These are phyloP conservation scores for Endotricha flammealis DNA, from an alignment of 2,888 invertebrate species.

Conservation along the genomic window DNA sequence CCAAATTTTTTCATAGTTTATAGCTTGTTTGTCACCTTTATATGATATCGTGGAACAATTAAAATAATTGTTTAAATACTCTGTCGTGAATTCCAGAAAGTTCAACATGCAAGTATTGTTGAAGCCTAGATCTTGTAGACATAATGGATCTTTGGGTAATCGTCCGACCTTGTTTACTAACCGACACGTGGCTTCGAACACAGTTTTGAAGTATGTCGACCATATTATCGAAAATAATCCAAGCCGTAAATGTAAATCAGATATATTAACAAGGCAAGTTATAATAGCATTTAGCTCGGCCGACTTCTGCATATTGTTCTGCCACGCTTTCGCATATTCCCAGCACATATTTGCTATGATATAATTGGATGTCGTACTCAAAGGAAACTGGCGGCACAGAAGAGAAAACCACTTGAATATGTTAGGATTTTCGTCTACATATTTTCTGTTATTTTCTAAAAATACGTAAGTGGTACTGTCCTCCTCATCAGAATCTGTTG, in stretches of 20 bases:
- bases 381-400: conserved; percentile 88
- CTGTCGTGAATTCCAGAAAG: conserved; percentile 64
- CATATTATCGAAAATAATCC: conserved; percentile 92
- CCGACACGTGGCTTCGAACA: conserved; percentile 85
- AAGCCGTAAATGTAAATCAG: conserved; percentile 82
- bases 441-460: conserved; percentile 50
- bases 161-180: conserved; percentile 90
- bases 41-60: conserved; percentile 53
- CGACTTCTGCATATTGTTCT: conserved; percentile 83
- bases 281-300: conserved; percentile 84
- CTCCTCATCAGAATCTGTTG: conserved; percentile 31
- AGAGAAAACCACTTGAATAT: conserved; percentile 81
- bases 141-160: conserved; percentile 90
- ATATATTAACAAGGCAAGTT: conserved; percentile 81
- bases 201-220: conserved; percentile 91
- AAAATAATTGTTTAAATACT: conserved; percentile 69
- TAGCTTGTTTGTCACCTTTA: conserved; percentile 50
- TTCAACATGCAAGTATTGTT: conserved; percentile 79
- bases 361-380: conserved; percentile 88
- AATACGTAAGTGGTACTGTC: conserved; percentile 45
- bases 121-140: conserved; percentile 86
- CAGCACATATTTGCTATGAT: conserved; percentile 92
- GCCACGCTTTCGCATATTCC: conserved; percentile 94
- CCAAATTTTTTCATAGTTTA: conserved; percentile 82
- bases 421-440: conserved; percentile 60